phyloP scores from a whole-genome alignment of 2,113 vertebrate genomes.

The Taxidea taxus region DNA sequence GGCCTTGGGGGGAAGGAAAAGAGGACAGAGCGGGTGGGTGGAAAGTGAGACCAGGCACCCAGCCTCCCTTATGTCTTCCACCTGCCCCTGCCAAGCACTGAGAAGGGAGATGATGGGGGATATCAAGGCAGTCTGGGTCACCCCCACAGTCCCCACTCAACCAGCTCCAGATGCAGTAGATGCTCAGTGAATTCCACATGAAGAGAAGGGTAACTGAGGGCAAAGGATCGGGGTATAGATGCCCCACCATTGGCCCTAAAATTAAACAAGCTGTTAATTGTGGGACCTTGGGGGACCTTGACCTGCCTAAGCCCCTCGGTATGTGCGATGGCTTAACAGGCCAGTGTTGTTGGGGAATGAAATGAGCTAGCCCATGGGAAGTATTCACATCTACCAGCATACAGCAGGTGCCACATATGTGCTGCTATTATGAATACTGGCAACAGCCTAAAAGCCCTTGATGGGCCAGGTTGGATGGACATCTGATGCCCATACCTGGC shows the following conservation, averaged over 20 bases:
- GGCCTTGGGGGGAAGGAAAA: neutral
- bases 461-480: neutral
- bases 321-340: neutral
- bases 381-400: neutral
- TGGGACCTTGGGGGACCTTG: neutral
- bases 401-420: neutral
- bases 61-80: neutral
- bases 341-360: neutral
- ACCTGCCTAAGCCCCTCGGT: neutral
- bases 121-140: neutral
- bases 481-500: rapidly evolving
- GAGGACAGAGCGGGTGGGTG: neutral
- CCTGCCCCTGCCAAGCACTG: neutral
- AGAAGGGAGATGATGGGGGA: neutral
- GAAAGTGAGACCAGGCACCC: neutral
- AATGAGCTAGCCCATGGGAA: neutral
- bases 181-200: neutral
- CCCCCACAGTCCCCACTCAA: neutral
- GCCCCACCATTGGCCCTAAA: neutral
- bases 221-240: neutral
- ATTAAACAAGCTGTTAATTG: neutral
- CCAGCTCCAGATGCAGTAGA: neutral
- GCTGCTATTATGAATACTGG: neutral
- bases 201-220: neutral
- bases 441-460: neutral